Evolutionary conservation across 2,797 vertebrate genomes (phyloP).

Genomic region (Silurus aristotelis): DNA sequence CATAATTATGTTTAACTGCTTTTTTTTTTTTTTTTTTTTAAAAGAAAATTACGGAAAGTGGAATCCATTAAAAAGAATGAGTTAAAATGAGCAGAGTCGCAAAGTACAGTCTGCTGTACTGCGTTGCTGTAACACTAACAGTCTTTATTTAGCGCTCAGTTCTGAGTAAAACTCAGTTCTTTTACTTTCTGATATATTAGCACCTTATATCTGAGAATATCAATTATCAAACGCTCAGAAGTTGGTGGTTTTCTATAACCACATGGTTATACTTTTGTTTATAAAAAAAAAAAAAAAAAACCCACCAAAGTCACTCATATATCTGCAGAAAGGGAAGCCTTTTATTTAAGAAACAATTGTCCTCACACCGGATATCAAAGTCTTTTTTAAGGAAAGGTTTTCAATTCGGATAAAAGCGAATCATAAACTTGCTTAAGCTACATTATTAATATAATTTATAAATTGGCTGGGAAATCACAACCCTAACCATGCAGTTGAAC

Average conservation of each 20-base stretch:
- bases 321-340: background rate
- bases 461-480: background rate
- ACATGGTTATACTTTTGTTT: background rate
- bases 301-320: constrained; percentile 33
- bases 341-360: background rate
- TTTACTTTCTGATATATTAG: background rate
- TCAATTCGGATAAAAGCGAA: background rate
- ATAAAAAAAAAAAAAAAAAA: too few relatives aligned
- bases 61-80: background rate
- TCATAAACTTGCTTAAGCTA: background rate
- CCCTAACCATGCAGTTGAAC: background rate
- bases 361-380: background rate
- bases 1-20: background rate
- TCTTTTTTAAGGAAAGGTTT: background rate
- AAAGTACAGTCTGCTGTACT: background rate
- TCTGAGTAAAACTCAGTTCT: background rate
- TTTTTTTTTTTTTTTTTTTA: too few relatives aligned
- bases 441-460: background rate
- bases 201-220: background rate
- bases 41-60: background rate
- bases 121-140: constrained; percentile 47
- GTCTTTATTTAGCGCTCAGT: background rate
- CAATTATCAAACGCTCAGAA: background rate
- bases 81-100: background rate
- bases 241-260: background rate